phyloP scores from a whole-genome alignment of 2,113 vertebrate genomes.

The Oryzias celebensis region DNA sequence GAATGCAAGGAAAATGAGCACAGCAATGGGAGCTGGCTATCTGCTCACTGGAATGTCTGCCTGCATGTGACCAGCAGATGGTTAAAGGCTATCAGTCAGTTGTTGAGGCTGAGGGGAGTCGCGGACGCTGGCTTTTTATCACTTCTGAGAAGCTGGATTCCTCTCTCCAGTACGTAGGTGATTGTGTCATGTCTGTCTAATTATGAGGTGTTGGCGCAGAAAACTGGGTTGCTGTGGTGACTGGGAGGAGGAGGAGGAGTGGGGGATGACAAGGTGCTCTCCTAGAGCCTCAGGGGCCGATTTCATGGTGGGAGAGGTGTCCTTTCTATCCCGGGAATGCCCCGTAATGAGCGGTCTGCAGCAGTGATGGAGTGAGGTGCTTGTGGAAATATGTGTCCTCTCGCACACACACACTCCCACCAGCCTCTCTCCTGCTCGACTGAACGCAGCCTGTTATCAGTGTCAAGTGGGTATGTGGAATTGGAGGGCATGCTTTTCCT shows the following conservation, averaged over 20 bases:
- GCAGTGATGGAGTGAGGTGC: conserved; percentile 46
- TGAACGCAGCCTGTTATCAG: conserved; percentile 48
- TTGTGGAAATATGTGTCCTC: conserved; percentile 53
- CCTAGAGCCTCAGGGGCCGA: conserved; percentile 29
- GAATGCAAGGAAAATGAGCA: conserved; percentile 39
- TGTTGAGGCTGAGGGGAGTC: conserved; percentile 38
- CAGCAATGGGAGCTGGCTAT: conserved; percentile 44
- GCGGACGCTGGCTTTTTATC: conserved; percentile 52
- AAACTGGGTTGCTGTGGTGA: conserved; percentile 62
- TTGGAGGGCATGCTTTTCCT: conserved; percentile 56
- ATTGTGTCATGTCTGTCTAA: conserved; percentile 63
- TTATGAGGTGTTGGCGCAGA: conserved; percentile 62
- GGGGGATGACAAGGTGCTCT: conserved; percentile 39
- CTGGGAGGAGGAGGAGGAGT: conserved; percentile 33
- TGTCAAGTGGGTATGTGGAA: conserved; percentile 43
- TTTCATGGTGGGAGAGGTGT: conserved; percentile 57
- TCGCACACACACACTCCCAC: conserved; percentile 40
- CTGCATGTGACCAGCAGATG: conserved; percentile 56
- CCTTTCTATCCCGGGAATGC: conserved; percentile 59
- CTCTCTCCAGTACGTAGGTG: conserved; percentile 49
- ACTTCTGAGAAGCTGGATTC: conserved; percentile 48
- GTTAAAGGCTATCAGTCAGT: conserved; percentile 43
- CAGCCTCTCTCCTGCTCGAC: conserved; percentile 40
- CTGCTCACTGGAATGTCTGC: conserved; percentile 62
- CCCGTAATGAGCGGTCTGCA: conserved; percentile 69